Conservation (phyloP, 2,888 invertebrate genomes). For the Baronia brevicornis region DNA sequence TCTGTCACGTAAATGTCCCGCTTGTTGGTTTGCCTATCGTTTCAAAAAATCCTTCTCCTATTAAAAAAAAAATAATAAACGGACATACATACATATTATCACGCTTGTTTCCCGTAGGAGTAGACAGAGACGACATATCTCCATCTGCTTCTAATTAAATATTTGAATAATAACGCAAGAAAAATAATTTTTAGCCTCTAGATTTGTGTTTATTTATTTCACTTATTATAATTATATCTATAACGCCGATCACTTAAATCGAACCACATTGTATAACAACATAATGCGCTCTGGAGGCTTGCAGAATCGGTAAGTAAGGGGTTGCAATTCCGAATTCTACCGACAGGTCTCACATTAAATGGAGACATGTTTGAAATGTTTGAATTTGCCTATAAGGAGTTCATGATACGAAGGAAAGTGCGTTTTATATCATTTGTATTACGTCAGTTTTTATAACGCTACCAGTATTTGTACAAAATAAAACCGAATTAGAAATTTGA, state of each 20-base stretch:
- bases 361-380: conserved; percentile 40
- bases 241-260: conserved; percentile 12
- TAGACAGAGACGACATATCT: too few relatives aligned
- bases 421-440: conserved; percentile 33
- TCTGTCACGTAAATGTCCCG: too few relatives aligned
- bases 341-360: conserved; percentile 38
- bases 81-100: too few relatives aligned
- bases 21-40: too few relatives aligned
- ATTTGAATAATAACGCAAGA: too few relatives aligned
- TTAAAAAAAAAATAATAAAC: too few relatives aligned
- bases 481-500: not conserved
- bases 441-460: conserved; percentile 31
- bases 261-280: conserved; percentile 17
- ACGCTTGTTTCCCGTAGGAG: too few relatives aligned
- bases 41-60: too few relatives aligned
- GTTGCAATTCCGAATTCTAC: conserved; percentile 39
- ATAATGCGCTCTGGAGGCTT: conserved; percentile 15
- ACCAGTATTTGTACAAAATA: conserved; percentile 8
- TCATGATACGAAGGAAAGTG: conserved; percentile 27
- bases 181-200: too few relatives aligned
- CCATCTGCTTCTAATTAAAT: too few relatives aligned
- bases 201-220: not conserved
- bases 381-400: conserved; percentile 31
- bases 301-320: conserved; percentile 30
- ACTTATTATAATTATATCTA: conserved; percentile 3